Percentiles rank a stretch among this genome's conserved stretches.
These are phyloP conservation scores for Lasioglossum pauxillum DNA, from an alignment of 2,888 invertebrate genomes.

Conservation along the genomic window DNA sequence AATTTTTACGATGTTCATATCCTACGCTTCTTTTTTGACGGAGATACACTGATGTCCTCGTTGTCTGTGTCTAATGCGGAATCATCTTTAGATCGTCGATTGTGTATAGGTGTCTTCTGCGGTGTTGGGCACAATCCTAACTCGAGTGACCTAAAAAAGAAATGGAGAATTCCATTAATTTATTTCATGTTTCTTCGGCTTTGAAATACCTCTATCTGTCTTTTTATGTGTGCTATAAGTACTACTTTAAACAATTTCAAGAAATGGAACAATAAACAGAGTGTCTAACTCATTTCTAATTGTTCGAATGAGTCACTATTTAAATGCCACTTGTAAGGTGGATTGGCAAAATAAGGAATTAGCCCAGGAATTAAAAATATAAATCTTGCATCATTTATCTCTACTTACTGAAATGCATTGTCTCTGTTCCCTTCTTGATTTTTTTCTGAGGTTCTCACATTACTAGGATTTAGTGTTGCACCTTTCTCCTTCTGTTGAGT, in stretches of 20 bases:
- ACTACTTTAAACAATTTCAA: background rate
- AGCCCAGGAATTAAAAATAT: background rate
- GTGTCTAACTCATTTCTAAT: background rate
- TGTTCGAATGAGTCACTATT: background rate
- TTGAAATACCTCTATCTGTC: background rate
- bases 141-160: constrained; percentile 51
- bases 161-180: background rate
- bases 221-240: background rate
- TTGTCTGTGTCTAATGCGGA: background rate
- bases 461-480: background rate
- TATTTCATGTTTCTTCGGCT: background rate
- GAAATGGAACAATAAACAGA: background rate
- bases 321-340: background rate
- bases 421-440: background rate
- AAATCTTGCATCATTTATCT: background rate
- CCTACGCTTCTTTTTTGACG: constrained; percentile 54
- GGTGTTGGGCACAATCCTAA: constrained; percentile 53
- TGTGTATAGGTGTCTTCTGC: constrained; percentile 6
- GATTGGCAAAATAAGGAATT: background rate
- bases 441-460: background rate
- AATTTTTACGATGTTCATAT: constrained; percentile 11
- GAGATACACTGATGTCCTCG: background rate
- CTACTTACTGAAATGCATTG: constrained; percentile 29
- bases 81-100: background rate
- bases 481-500: constrained; percentile 34